Evolutionary conservation across 2,888 invertebrate species (phyloP).

Genomic region (Drosophila neotestacea): DNA sequence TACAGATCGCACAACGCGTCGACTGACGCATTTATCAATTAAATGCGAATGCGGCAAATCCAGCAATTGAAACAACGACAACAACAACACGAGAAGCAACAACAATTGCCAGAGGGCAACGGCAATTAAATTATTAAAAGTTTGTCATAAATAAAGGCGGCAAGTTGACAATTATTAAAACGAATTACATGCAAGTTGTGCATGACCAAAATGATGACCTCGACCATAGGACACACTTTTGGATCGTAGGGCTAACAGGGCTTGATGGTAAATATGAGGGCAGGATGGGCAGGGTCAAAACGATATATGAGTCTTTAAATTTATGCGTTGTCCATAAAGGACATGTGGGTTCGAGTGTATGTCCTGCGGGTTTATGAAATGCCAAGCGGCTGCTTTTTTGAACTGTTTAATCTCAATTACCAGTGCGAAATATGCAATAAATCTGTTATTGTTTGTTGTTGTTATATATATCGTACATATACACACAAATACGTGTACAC

Average conservation of each 20-base stretch:
- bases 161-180: slow-evolving; percentile 78
- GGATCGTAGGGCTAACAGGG: slow-evolving; percentile 19
- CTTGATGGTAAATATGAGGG: slow-evolving; percentile 19
- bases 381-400: slow-evolving; percentile 76
- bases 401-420: slow-evolving; percentile 82
- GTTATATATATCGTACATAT: slow-evolving; percentile 37
- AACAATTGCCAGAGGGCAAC: slow-evolving; percentile 40
- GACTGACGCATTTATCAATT: slow-evolving; percentile 72
- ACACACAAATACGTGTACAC: slow-evolving; percentile 16
- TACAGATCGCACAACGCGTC: slow-evolving; percentile 59
- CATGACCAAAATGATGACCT: slow-evolving; percentile 57
- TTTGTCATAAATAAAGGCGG: slow-evolving; percentile 76
- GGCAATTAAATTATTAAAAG: slow-evolving; percentile 79
- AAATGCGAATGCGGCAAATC: slow-evolving; percentile 76
- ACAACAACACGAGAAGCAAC: slow-evolving; percentile 26
- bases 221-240: slow-evolving; percentile 9
- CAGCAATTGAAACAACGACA: slow-evolving; percentile 47
- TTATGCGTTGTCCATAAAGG: slow-evolving; percentile 67
- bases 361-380: slow-evolving; percentile 75
- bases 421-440: slow-evolving; percentile 79
- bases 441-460: slow-evolving; percentile 77
- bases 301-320: slow-evolving; percentile 71
- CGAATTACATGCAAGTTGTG: slow-evolving; percentile 70
- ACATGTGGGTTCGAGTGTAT: slow-evolving; percentile 16
- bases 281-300: slow-evolving; percentile 30